Evolutionary conservation across 2,888 invertebrate species (phyloP).

Genomic region (Oligia strigilis): DNA sequence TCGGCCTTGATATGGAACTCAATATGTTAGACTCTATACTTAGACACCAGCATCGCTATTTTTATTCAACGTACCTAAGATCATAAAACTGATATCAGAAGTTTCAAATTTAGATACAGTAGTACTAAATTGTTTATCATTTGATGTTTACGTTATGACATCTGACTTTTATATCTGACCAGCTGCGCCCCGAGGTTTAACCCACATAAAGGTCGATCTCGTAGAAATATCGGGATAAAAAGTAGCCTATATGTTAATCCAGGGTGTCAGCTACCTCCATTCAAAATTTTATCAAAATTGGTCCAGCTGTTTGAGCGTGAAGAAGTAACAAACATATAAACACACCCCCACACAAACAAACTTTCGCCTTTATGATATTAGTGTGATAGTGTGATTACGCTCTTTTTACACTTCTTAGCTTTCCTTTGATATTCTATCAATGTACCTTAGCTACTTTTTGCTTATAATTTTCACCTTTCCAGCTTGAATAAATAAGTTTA

Average conservation of each 20-base stretch:
- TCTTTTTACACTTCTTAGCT: background rate
- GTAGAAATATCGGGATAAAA: no score
- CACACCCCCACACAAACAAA: no score
- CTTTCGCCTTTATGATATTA: no score
- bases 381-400: background rate
- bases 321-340: no score
- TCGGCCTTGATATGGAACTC: background rate
- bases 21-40: background rate
- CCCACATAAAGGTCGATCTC: no score
- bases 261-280: no score
- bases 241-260: no score
- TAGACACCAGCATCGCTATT: background rate
- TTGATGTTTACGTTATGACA: constrained; percentile 1
- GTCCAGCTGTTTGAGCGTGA: no score
- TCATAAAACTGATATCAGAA: constrained; percentile 18
- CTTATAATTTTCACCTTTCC: background rate
- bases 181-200: no score
- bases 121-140: constrained; percentile 14
- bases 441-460: background rate
- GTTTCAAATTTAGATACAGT: constrained; percentile 4
- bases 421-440: constrained; percentile 24
- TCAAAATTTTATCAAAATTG: no score
- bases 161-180: constrained; percentile 10
- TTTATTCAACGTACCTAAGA: background rate
- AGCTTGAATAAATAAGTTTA: background rate